Conservation (phyloP, 2,113 vertebrate species). For the Tichodroma muraria region DNA sequence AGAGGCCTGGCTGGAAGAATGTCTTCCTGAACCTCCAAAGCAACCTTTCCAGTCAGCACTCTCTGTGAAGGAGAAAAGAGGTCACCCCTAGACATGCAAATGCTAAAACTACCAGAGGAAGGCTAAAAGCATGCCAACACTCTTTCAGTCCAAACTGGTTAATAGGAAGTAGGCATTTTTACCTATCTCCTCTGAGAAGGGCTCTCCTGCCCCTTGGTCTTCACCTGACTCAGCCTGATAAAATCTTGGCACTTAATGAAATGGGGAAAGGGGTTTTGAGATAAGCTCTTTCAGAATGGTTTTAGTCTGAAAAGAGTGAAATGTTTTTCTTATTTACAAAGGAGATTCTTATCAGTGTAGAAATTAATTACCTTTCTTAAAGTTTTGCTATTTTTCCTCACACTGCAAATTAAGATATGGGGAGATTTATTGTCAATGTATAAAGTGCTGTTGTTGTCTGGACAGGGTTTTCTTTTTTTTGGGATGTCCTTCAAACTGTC, state of each 20-base stretch:
- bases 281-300: neutral
- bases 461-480: slow-evolving; percentile 1
- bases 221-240: neutral
- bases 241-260: neutral
- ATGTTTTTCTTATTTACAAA: neutral
- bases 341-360: slow-evolving; percentile 23
- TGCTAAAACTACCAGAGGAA: neutral
- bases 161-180: neutral
- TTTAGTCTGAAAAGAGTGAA: neutral
- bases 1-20: neutral
- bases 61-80: neutral
- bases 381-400: slow-evolving; percentile 26
- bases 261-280: neutral
- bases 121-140: neutral
- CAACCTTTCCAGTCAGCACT: neutral
- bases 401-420: slow-evolving; percentile 20
- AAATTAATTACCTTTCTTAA: slow-evolving; percentile 40
- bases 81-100: neutral
- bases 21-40: neutral
- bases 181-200: neutral
- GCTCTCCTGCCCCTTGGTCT: neutral
- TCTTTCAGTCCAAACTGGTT: neutral
- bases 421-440: neutral
- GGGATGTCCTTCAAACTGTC: neutral
- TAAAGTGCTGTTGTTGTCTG: neutral